Percentiles rank a stretch among this genome's conserved stretches.
These are phyloP conservation scores for Calcarius lapponicus DNA, from an alignment of 2,797 vertebrate genomes.

Conservation along the genomic window DNA sequence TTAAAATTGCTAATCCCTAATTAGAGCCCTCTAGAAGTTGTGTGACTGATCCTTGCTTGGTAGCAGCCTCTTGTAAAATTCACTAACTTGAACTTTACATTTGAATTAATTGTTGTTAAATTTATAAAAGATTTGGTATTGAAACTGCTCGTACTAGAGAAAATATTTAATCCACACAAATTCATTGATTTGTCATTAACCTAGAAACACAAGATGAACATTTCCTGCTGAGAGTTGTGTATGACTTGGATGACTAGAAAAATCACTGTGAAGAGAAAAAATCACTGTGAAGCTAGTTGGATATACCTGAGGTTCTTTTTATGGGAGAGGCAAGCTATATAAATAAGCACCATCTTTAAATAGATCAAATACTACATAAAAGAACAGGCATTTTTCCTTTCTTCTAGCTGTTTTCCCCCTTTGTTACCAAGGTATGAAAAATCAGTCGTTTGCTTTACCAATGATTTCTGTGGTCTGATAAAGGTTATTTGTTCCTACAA, in stretches of 20 bases:
- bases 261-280: not conserved
- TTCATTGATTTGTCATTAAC: not conserved
- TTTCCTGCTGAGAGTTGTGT: not conserved
- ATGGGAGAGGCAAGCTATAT: not conserved
- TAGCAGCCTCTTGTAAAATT: not conserved
- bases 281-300: not conserved
- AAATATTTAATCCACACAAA: not conserved
- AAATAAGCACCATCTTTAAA: not conserved
- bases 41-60: not conserved
- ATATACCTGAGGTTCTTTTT: not conserved
- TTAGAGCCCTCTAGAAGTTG: not conserved
- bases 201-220: not conserved
- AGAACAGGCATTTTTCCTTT: not conserved
- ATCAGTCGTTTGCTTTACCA: not conserved
- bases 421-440: not conserved
- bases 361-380: not conserved
- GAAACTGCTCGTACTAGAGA: not conserved
- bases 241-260: not conserved
- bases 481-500: not conserved
- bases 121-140: not conserved
- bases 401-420: not conserved
- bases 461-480: not conserved
- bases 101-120: not conserved
- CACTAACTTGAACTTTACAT: not conserved
- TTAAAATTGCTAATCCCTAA: not conserved